Evolutionary conservation across 2,888 invertebrate species (phyloP).

Genomic region (Phymatocera aterrima): DNA sequence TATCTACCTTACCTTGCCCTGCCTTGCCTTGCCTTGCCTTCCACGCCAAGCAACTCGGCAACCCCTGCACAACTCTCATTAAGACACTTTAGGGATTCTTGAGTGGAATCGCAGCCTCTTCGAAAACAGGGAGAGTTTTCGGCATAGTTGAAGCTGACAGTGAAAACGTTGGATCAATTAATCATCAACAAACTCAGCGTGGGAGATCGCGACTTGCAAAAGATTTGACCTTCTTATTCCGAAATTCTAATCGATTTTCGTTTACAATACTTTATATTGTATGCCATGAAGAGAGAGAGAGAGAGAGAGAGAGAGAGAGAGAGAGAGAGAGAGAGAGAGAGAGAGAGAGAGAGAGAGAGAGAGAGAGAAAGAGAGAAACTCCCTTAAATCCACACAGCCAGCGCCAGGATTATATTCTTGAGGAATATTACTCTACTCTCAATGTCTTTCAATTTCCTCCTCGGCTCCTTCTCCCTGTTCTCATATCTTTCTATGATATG

Average conservation of each 20-base stretch:
- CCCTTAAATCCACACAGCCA: background rate
- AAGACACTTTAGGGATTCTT: conserved; percentile 47
- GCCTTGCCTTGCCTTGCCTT: background rate
- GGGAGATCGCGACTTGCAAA: background rate
- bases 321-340: background rate
- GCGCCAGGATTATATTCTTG: background rate
- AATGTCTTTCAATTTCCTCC: background rate
- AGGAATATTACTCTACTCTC: background rate
- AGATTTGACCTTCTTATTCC: background rate
- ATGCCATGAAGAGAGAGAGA: background rate
- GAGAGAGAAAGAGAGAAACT: background rate
- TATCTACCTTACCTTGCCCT: conserved; percentile 17
- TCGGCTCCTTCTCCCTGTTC: too few species aligned
- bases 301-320: background rate
- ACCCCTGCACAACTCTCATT: conserved; percentile 46
- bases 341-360: background rate
- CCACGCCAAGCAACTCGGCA: background rate
- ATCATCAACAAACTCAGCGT: conserved; percentile 23
- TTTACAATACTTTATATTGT: background rate
- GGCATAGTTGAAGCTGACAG: conserved; percentile 37
- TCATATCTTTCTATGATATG: background rate
- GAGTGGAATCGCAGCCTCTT: conserved; percentile 40
- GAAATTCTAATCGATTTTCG: background rate
- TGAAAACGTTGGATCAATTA: conserved; percentile 34
- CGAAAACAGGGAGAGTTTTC: conserved; percentile 27